Evolutionary conservation across 2,113 vertebrate species (phyloP).

Genomic region (Calyptommatus sinebrachiatus): DNA sequence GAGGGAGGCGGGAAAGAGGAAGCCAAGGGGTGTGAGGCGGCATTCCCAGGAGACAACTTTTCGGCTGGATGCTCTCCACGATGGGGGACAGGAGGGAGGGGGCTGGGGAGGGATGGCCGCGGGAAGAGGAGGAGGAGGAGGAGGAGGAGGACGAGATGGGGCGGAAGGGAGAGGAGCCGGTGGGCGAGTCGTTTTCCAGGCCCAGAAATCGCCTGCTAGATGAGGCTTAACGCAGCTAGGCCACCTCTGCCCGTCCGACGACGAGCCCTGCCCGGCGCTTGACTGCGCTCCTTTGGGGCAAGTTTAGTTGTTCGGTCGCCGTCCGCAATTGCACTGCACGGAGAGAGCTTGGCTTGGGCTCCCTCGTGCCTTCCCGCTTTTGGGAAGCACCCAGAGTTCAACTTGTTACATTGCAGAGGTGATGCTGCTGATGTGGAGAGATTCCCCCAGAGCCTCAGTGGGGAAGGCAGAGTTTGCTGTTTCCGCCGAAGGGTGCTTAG

Average conservation of each 20-base stretch:
- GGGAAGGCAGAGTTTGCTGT: slow-evolving; percentile 38
- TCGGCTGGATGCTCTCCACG: slow-evolving; percentile 50
- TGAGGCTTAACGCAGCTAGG: slow-evolving; percentile 67
- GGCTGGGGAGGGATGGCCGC: not conserved
- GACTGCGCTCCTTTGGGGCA: not conserved
- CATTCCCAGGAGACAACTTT: slow-evolving; percentile 49
- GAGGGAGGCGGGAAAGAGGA: slow-evolving; percentile 22
- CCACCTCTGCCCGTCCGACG: slow-evolving; percentile 44
- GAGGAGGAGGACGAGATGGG: slow-evolving; percentile 27
- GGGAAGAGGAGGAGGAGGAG: not conserved
- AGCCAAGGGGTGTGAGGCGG: slow-evolving; percentile 12
- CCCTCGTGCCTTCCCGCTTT: not conserved
- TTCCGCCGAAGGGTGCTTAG: not conserved
- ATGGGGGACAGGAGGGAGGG: slow-evolving; percentile 36
- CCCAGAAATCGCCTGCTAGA: slow-evolving; percentile 53
- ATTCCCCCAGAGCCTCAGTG: slow-evolving; percentile 18
- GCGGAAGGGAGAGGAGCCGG: not conserved
- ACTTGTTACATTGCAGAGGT: slow-evolving; percentile 9
- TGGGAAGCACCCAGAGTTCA: not conserved
- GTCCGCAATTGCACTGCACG: slow-evolving; percentile 23
- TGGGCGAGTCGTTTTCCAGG: slow-evolving; percentile 47
- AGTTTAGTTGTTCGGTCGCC: not conserved
- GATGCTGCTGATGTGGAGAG: slow-evolving; percentile 20
- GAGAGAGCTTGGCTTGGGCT: not conserved
- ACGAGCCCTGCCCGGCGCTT: not conserved